Percentiles rank a stretch among this genome's conserved stretches.
Evolutionary conservation across 2,113 vertebrate species (phyloP).

Genomic region (Paramormyrops kingsleyae): DNA sequence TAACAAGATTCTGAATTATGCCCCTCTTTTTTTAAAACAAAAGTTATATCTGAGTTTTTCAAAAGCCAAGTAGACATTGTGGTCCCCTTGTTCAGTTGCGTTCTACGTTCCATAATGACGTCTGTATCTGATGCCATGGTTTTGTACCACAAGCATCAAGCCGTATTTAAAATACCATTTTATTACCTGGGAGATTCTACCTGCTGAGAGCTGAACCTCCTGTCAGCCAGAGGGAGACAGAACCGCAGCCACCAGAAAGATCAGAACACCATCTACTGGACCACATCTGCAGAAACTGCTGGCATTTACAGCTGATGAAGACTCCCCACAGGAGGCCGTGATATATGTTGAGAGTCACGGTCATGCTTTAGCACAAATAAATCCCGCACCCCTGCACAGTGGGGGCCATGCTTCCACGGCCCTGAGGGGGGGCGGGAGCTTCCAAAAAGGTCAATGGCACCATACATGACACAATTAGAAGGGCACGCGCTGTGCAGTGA

Average conservation of each 20-base stretch:
- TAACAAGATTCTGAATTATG: neutral
- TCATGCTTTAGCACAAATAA: slow-evolving; percentile 46
- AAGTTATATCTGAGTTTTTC: neutral
- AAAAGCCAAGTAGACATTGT: neutral
- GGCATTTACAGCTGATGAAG: slow-evolving; percentile 60
- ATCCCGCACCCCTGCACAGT: slow-evolving; percentile 44
- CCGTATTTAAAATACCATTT: neutral
- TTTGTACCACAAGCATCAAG: neutral
- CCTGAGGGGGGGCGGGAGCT: slow-evolving; percentile 29
- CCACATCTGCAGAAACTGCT: slow-evolving; percentile 43
- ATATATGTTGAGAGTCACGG: slow-evolving; percentile 50
- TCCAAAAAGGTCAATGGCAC: slow-evolving; percentile 39
- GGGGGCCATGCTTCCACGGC: slow-evolving; percentile 26
- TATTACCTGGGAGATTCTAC: neutral
- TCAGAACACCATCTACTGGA: slow-evolving; percentile 55
- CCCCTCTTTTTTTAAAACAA: neutral
- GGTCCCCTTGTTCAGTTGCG: neutral
- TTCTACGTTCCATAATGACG: neutral
- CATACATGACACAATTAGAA: slow-evolving; percentile 33
- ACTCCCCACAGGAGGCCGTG: slow-evolving; percentile 43
- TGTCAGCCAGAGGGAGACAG: slow-evolving; percentile 18
- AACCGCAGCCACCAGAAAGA: slow-evolving; percentile 39
- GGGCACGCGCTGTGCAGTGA: slow-evolving; percentile 34
- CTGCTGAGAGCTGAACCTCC: slow-evolving; percentile 7
- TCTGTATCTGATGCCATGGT: neutral